A percentile compares a stretch with the other conserved stretches of the same genome.
phyloP scores from a whole-genome alignment of 2,797 vertebrate genomes.

The Petrocephalus sullivani region DNA sequence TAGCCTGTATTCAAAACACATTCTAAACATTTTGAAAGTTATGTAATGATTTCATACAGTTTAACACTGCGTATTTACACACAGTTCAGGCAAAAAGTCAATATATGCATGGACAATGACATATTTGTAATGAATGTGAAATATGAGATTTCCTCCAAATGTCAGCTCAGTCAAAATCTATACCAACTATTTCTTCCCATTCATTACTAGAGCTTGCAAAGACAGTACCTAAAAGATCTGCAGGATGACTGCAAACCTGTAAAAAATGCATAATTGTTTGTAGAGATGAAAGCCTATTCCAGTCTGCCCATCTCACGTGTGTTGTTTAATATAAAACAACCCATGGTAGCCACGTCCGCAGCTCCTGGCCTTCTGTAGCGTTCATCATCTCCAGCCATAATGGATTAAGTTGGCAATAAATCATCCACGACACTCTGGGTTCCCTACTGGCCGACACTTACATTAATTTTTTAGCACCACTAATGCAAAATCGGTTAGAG shows the following conservation, averaged over 20 bases:
- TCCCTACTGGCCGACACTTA: conserved; percentile 52
- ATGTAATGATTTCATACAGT: not conserved
- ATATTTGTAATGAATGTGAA: conserved; percentile 11
- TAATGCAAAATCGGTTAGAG: conserved; percentile 49
- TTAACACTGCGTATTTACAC: not conserved
- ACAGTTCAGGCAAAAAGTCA: not conserved
- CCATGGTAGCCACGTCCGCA: conserved; percentile 42
- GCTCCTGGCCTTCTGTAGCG: conserved; percentile 45
- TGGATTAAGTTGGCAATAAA: conserved; percentile 71
- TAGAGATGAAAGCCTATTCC: conserved; percentile 32
- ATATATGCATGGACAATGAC: conserved; percentile 8
- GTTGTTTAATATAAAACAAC: conserved; percentile 49
- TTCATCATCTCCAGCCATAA: conserved; percentile 64
- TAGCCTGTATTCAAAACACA: not conserved
- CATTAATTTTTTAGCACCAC: conserved; percentile 57
- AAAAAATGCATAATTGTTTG: conserved; percentile 28
- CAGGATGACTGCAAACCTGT: conserved; percentile 32
- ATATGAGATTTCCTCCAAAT: not conserved
- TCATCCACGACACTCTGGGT: conserved; percentile 58
- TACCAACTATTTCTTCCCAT: not conserved
- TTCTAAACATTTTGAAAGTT: not conserved
- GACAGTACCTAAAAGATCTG: conserved; percentile 14
- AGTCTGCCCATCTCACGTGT: conserved; percentile 33
- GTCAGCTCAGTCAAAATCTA: conserved; percentile 13
- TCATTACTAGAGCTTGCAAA: not conserved